These are phyloP conservation scores for Petrosia ficiformis DNA, from an alignment of 37 sponge, comb jelly and placozoan genomes.

Conservation along the genomic window DNA sequence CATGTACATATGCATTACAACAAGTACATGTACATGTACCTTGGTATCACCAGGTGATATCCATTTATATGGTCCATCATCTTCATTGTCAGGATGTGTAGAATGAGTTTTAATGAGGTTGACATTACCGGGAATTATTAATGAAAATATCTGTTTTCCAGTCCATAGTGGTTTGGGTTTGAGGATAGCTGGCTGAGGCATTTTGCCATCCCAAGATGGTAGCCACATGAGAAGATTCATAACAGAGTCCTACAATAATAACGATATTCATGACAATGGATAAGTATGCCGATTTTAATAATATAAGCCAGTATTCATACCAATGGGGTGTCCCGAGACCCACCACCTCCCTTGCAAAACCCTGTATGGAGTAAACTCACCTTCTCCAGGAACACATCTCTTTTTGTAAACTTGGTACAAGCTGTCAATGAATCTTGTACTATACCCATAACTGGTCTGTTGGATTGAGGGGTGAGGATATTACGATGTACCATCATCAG, in stretches of 20 bases:
- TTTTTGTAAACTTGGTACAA: conserved; percentile 87
- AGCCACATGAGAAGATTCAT: conserved; percentile 99
- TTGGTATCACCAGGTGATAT: conserved; percentile 98
- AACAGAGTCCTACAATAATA: conserved; percentile 69
- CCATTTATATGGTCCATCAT: conserved; percentile 85
- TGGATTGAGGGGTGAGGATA: conserved; percentile 98
- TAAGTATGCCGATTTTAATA: too few relatives aligned
- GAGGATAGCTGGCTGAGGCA: conserved; percentile 95
- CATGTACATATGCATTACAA: too few relatives aligned
- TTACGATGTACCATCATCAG: conserved; percentile 85
- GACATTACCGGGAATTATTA: conserved; percentile 91
- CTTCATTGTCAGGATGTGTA: conserved; percentile 93
- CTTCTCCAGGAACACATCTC: conserved; percentile 97
- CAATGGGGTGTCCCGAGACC: neutral
- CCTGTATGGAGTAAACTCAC: conserved; percentile 14
- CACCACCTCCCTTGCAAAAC: neutral
- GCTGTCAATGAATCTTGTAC: conserved; percentile 98
- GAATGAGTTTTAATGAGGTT: conserved; percentile 85
- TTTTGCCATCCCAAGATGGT: conserved; percentile 95
- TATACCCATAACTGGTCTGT: conserved; percentile 99
- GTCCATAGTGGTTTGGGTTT: conserved; percentile 99
- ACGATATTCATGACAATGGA: neutral
- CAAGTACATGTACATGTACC: too few relatives aligned
- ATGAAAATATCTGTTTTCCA: conserved; percentile 97
- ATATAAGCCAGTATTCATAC: neutral